These are phyloP conservation scores for Chloroceryle inda DNA, from an alignment of 2,797 vertebrate species.

Conservation along the genomic window DNA sequence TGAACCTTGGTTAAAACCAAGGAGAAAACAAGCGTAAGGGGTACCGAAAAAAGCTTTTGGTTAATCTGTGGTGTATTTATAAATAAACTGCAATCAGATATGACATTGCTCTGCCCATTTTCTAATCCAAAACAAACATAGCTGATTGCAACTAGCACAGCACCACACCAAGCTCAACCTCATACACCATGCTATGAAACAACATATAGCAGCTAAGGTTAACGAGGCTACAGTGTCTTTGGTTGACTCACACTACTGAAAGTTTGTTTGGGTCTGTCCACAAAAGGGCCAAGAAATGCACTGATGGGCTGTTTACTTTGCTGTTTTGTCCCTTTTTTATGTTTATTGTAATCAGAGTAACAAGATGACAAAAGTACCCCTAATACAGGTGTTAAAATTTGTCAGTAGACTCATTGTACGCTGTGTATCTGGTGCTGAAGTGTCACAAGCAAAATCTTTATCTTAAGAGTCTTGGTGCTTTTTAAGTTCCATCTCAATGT, in stretches of 20 bases:
- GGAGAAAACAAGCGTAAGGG: neutral
- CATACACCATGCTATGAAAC: neutral
- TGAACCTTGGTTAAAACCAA: constrained; percentile 56
- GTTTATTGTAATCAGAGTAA: neutral
- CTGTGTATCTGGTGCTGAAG: neutral
- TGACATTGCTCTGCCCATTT: neutral
- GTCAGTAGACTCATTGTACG: neutral
- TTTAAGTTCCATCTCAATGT: neutral
- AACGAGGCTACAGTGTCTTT: neutral
- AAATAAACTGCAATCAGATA: constrained; percentile 60
- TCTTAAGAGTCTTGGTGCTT: neutral
- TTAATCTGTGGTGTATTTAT: constrained; percentile 22
- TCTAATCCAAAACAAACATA: neutral
- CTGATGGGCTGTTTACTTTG: neutral
- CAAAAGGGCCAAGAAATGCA: neutral
- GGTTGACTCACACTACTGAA: neutral
- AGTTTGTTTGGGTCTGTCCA: neutral
- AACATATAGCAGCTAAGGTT: neutral
- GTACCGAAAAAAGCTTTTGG: neutral
- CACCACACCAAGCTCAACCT: neutral
- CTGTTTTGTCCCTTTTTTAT: too few species aligned
- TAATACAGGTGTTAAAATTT: neutral
- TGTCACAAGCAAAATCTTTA: neutral
- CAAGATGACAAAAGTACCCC: neutral
- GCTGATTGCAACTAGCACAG: neutral